Evolutionary conservation across 1,140 invertebrate genomes (phyloP).

Genomic region (Lasioglossum baleicum): DNA sequence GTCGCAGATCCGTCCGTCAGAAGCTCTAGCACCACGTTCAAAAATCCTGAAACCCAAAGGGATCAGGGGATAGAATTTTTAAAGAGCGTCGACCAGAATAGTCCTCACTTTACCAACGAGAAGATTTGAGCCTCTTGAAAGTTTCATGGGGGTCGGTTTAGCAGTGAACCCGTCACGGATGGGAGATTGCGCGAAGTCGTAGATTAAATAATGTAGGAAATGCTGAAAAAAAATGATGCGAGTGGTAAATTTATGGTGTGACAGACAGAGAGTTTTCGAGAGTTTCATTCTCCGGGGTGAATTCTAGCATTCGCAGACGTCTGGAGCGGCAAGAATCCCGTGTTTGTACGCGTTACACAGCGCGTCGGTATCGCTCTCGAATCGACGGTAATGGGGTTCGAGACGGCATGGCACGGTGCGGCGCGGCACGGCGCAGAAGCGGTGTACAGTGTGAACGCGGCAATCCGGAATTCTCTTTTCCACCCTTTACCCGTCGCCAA

Average conservation of each 20-base stretch:
- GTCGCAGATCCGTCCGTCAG: too few species aligned
- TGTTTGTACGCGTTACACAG: conserved; percentile 36
- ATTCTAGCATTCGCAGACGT: background rate
- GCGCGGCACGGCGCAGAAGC: conserved; percentile 25
- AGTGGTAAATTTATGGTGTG: background rate
- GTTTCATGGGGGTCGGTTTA: too few species aligned
- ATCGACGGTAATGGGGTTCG: conserved; percentile 49
- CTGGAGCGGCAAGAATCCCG: conserved; percentile 14
- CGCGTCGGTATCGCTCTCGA: conserved; percentile 42
- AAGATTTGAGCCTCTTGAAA: too few species aligned
- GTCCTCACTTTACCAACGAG: too few species aligned
- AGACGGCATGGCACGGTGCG: conserved; percentile 17
- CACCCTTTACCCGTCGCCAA: conserved; percentile 47
- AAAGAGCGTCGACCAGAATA: too few species aligned
- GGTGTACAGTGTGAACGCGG: conserved; percentile 11
- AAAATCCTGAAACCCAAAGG: too few species aligned
- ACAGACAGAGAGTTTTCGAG: background rate
- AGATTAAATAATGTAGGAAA: too few species aligned
- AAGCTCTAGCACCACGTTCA: too few species aligned
- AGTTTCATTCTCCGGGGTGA: background rate
- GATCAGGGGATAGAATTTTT: too few species aligned
- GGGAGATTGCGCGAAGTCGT: too few species aligned
- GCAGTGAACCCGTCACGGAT: too few species aligned
- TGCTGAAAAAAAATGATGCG: background rate
- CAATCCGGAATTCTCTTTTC: conserved; percentile 54